Conservation (phyloP, 2,888 invertebrate species). For the Trichopria drosophilae region DNA sequence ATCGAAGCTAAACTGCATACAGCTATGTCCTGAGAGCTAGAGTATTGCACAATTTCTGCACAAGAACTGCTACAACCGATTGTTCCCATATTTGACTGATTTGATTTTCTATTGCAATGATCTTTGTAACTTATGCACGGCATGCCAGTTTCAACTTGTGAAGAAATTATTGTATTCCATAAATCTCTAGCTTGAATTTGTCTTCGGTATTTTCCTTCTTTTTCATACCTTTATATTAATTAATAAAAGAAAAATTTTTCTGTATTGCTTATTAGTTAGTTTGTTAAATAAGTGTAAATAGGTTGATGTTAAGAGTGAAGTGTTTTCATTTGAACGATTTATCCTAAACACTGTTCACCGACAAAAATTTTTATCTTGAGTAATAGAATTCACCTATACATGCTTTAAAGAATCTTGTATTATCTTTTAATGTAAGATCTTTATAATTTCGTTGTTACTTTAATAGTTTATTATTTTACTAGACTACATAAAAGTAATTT, state of each 20-base stretch:
- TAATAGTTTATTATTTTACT: no score
- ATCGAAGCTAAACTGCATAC: slow-evolving; percentile 98
- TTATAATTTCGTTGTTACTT: no score
- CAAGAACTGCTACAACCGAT: slow-evolving; percentile 98
- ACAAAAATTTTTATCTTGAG: no score
- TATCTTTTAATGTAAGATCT: no score
- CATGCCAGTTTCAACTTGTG: slow-evolving; percentile 96
- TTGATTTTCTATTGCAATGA: slow-evolving; percentile 93
- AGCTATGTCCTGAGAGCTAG: slow-evolving; percentile 89
- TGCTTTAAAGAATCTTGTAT: no score
- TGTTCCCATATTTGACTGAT: slow-evolving; percentile 98
- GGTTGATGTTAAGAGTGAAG: no score
- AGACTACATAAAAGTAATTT: slow-evolving; percentile 10
- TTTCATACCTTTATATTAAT: slow-evolving; percentile 69
- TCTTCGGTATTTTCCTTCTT: slow-evolving; percentile 69
- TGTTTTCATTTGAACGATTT: no score
- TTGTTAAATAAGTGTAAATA: no score
- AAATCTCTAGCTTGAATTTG: slow-evolving; percentile 80
- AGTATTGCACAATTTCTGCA: slow-evolving; percentile 96
- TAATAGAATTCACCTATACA: no score
- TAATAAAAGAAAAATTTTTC: slow-evolving; percentile 3
- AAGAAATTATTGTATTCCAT: slow-evolving; percentile 91
- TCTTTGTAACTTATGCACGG: slow-evolving; percentile 98
- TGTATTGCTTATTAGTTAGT: slow-evolving; percentile 4
- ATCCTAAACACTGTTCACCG: no score